phyloP scores from a whole-genome alignment of 1,140 invertebrate genomes.

The Ips nitidus region DNA sequence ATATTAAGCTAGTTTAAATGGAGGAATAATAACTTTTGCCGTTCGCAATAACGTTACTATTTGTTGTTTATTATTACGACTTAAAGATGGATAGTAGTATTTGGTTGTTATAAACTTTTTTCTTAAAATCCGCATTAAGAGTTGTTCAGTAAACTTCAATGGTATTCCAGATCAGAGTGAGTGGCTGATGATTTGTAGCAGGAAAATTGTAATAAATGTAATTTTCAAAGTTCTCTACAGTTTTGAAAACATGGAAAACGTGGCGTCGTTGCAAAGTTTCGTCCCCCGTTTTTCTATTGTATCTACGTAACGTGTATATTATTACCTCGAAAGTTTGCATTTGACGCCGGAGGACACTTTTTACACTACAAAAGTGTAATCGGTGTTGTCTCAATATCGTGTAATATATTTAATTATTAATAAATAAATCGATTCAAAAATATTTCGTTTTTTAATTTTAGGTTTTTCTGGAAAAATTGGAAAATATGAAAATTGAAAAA shows the following conservation, averaged over 20 bases:
- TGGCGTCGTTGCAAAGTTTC: slow-evolving; percentile 27
- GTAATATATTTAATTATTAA: slow-evolving; percentile 10
- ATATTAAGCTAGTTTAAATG: too few relatives aligned
- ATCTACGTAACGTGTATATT: slow-evolving; percentile 17
- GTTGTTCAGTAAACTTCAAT: too few relatives aligned
- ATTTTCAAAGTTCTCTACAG: slow-evolving; percentile 17
- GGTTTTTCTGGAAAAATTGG: too few relatives aligned
- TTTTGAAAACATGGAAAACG: slow-evolving; percentile 9
- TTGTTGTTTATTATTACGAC: slow-evolving; percentile 24
- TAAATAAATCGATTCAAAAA: too few relatives aligned
- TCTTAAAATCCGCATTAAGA: too few relatives aligned
- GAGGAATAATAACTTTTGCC: background rate
- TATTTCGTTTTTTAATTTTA: too few relatives aligned
- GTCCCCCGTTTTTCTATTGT: slow-evolving; percentile 23
- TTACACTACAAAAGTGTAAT: slow-evolving; percentile 29
- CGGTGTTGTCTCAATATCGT: slow-evolving; percentile 17
- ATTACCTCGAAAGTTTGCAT: slow-evolving; percentile 22
- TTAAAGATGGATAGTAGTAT: background rate
- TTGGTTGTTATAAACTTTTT: too few relatives aligned
- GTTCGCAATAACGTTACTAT: slow-evolving; percentile 24
- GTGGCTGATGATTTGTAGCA: background rate
- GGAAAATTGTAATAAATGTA: slow-evolving; percentile 20
- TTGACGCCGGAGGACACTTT: slow-evolving; percentile 19
- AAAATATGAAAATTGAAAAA: too few relatives aligned
- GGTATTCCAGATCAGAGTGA: too few relatives aligned